Evolutionary conservation across 1,140 invertebrate genomes (phyloP).

Genomic region (Cecropterus lyciades): DNA sequence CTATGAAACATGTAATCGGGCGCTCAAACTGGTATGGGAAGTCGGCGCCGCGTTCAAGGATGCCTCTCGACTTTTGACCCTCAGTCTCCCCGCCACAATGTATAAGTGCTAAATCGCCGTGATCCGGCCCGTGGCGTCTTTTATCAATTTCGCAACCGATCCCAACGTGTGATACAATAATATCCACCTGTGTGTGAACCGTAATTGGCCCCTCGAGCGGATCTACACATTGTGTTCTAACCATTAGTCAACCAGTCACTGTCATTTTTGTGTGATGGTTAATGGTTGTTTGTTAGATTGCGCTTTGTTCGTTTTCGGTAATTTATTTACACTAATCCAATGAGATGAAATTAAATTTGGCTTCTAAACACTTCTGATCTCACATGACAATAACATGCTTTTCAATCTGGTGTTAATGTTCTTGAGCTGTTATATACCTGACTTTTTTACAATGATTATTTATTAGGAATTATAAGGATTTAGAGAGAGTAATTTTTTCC

Average conservation of each 20-base stretch:
- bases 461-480: no score
- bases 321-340: no score
- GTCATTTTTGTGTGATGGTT: neutral
- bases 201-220: slow-evolving; percentile 6
- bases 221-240: neutral
- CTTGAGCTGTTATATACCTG: no score
- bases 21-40: slow-evolving; percentile 20
- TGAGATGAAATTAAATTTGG: no score
- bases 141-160: slow-evolving; percentile 51
- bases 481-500: no score
- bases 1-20: slow-evolving; percentile 2
- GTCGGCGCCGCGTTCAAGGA: slow-evolving; percentile 41
- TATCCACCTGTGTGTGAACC: slow-evolving; percentile 11
- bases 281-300: neutral
- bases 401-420: no score
- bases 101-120: slow-evolving; percentile 63
- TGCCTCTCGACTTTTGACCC: slow-evolving; percentile 36
- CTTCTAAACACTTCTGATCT: no score
- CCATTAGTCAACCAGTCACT: neutral
- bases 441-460: no score
- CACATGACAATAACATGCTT: no score
- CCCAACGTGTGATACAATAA: slow-evolving; percentile 36
- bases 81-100: slow-evolving; percentile 36
- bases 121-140: slow-evolving; percentile 52
- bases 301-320: no score